Evolutionary conservation across 2,888 invertebrate genomes (phyloP).

Genomic region (Capitulum mitella): DNA sequence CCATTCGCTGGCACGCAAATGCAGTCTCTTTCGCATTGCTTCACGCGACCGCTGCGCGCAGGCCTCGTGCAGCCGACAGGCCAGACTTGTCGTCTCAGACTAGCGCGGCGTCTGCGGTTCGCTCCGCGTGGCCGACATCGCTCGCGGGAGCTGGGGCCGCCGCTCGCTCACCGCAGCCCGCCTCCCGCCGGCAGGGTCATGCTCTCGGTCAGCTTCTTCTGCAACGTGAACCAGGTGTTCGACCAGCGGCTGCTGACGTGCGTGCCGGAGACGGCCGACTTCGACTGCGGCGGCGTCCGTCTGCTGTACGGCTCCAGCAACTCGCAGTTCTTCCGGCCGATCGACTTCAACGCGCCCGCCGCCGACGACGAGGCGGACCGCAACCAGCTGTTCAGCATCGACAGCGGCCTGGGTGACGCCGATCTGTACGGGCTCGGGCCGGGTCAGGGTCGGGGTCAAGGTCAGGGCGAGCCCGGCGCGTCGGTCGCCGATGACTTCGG

Average conservation of each 20-base stretch:
- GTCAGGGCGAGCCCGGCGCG: not conserved
- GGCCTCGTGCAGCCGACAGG: too few relatives aligned
- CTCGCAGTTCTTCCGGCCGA: not conserved
- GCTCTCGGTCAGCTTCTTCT: not conserved
- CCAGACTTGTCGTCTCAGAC: too few relatives aligned
- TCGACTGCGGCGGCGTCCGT: not conserved
- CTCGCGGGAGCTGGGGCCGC: too few relatives aligned
- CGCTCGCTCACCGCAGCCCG: too few relatives aligned
- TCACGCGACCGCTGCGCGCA: too few relatives aligned
- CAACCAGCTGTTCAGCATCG: not conserved
- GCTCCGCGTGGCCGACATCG: too few relatives aligned
- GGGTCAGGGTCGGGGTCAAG: not conserved
- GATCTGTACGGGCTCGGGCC: not conserved
- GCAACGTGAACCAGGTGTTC: not conserved
- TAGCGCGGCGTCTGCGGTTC: too few relatives aligned
- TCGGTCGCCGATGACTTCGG: not conserved
- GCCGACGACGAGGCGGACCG: not conserved
- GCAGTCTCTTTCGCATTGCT: too few relatives aligned
- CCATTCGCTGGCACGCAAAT: too few relatives aligned
- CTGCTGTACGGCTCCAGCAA: not conserved
- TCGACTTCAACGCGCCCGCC: not conserved
- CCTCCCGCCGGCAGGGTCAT: not conserved
- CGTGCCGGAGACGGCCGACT: not conserved
- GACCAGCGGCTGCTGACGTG: slow-evolving; percentile 9
- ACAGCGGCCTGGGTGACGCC: not conserved